These are phyloP conservation scores for Eristalinus aeneus DNA, from an alignment of 2,888 invertebrate genomes.

Conservation along the genomic window DNA sequence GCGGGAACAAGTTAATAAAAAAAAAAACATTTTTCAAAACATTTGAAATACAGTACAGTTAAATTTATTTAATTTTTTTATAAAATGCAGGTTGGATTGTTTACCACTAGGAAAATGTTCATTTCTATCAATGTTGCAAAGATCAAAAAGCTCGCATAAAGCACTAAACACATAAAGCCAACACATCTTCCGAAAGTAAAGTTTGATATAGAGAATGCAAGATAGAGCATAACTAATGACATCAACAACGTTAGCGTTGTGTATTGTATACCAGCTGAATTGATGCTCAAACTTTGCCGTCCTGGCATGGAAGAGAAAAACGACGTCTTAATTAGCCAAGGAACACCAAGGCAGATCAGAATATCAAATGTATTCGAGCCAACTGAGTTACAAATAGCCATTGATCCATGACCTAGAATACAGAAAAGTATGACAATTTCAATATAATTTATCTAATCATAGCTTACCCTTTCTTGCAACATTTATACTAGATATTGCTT, in stretches of 20 bases:
- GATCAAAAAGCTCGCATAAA: conserved; percentile 86
- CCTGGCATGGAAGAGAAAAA: conserved; percentile 84
- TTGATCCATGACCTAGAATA: conserved; percentile 81
- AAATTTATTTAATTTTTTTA: not conserved
- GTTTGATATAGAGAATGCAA: conserved; percentile 85
- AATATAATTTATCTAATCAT: not conserved
- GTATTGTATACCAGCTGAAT: conserved; percentile 89
- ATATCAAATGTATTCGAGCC: conserved; percentile 93
- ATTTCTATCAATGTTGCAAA: conserved; percentile 88
- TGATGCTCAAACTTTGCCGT: conserved; percentile 84
- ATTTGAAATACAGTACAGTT: not conserved
- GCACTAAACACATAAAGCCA: conserved; percentile 85
- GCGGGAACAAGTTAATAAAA: no score
- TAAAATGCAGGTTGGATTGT: conserved; percentile 85
- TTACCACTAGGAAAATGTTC: conserved; percentile 88
- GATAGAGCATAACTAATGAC: conserved; percentile 86
- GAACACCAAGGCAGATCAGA: conserved; percentile 88
- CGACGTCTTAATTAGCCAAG: conserved; percentile 88
- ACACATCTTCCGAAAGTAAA: conserved; percentile 87
- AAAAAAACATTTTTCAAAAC: no score
- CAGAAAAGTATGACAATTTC: not conserved
- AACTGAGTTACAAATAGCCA: conserved; percentile 89
- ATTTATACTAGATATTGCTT: conserved; percentile 91
- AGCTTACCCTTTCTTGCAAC: conserved; percentile 86
- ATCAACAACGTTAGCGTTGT: conserved; percentile 88